phyloP scores from a whole-genome alignment of 1,140 invertebrate species.

The Drosophila eugracilis region DNA sequence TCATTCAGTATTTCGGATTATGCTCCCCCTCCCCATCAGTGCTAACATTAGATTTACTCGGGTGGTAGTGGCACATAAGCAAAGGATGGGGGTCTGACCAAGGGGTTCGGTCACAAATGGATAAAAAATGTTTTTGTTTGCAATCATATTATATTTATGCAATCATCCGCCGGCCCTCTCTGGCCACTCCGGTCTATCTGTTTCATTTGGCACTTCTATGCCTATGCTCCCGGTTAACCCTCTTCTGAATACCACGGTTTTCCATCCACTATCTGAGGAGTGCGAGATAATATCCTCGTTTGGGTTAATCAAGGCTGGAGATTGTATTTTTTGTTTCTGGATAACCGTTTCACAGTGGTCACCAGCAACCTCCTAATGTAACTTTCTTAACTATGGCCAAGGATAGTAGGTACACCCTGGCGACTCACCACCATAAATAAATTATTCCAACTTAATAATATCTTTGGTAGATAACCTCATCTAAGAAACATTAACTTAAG shows the following conservation, averaged over 20 bases:
- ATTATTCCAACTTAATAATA: too few species aligned
- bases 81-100: neutral
- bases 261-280: neutral
- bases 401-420: too few species aligned
- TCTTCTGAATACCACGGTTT: constrained; percentile 20
- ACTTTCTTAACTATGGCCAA: too few species aligned
- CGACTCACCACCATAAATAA: too few species aligned
- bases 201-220: neutral
- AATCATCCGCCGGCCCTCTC: constrained; percentile 14
- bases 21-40: neutral
- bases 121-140: constrained; percentile 66
- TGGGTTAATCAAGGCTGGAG: constrained; percentile 72
- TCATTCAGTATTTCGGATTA: neutral
- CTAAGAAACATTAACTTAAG: too few species aligned
- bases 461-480: too few species aligned
- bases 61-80: too few species aligned
- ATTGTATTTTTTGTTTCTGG: constrained; percentile 49
- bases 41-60: too few species aligned
- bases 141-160: constrained; percentile 77
- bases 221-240: neutral
- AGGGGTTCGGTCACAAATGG: constrained; percentile 32
- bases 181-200: neutral
- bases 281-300: constrained; percentile 61
- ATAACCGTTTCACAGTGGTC: constrained; percentile 5
- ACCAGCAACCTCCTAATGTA: too few species aligned